Evolutionary conservation across 2,797 vertebrate genomes (phyloP).

Genomic region (Lepilemur ruficaudatus): DNA sequence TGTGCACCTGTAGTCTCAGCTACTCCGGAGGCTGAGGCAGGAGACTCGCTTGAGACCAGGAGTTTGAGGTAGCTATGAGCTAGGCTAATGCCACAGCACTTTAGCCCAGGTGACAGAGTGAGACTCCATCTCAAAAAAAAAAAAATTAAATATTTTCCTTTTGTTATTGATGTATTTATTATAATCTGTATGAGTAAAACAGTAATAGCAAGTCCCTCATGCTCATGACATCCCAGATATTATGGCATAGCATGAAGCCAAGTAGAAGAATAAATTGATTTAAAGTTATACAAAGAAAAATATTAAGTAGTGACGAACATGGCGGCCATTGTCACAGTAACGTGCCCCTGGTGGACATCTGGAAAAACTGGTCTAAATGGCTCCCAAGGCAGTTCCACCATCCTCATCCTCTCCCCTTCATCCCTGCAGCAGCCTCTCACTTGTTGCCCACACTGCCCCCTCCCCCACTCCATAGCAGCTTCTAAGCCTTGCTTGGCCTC

Average conservation of each 20-base stretch:
- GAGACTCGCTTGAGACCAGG: too few species aligned
- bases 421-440: not conserved
- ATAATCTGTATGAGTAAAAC: not conserved
- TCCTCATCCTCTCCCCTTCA: not conserved
- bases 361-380: not conserved
- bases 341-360: not conserved
- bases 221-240: not conserved
- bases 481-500: not conserved
- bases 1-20: too few species aligned
- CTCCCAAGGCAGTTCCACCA: not conserved
- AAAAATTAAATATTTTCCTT: too few species aligned
- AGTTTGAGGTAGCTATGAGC: too few species aligned
- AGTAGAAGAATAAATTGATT: not conserved
- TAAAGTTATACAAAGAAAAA: not conserved
- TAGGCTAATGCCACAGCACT: too few species aligned
- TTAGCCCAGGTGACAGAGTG: too few species aligned
- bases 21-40: too few species aligned
- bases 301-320: not conserved
- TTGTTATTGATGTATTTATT: not conserved
- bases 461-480: not conserved
- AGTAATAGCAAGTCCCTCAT: not conserved
- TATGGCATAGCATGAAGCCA: not conserved
- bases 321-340: not conserved
- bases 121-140: too few species aligned
- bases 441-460: not conserved